phyloP scores from a whole-genome alignment of 2,797 vertebrate genomes.

The Kryptopterus vitreolus region DNA sequence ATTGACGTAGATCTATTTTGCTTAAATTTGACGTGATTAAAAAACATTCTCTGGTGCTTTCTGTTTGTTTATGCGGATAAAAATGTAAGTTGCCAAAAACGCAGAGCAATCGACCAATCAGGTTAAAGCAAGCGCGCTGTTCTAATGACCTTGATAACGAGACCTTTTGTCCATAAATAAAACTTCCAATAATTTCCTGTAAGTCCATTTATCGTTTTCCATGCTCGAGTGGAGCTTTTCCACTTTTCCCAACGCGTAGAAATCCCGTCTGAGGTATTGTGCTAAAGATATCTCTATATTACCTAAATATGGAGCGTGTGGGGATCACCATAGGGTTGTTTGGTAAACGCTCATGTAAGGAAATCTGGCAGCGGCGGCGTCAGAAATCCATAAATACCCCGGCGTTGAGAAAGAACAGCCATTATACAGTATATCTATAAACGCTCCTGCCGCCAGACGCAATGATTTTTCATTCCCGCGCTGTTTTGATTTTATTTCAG shows the following conservation, averaged over 20 bases:
- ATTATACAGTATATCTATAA: constrained; percentile 28
- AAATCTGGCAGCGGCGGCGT: constrained; percentile 9
- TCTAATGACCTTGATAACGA: no score
- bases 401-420: constrained; percentile 10
- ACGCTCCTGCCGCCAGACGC: constrained; percentile 30
- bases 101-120: no score
- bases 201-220: background rate
- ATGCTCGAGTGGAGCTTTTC: background rate
- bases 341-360: background rate
- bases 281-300: no score
- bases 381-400: constrained; percentile 17
- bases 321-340: background rate
- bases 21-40: no score
- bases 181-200: background rate
- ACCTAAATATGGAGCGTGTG: background rate
- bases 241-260: background rate
- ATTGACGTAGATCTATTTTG: no score
- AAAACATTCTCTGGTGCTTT: no score
- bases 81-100: no score
- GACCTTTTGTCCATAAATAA: background rate
- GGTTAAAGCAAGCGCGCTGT: no score
- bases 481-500: constrained; percentile 48
- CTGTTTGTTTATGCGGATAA: no score
- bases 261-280: background rate
- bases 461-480: constrained; percentile 36